These are phyloP conservation scores for Trissoscelio sp. DNA, from an alignment of 2,888 invertebrate genomes.

Conservation along the genomic window DNA sequence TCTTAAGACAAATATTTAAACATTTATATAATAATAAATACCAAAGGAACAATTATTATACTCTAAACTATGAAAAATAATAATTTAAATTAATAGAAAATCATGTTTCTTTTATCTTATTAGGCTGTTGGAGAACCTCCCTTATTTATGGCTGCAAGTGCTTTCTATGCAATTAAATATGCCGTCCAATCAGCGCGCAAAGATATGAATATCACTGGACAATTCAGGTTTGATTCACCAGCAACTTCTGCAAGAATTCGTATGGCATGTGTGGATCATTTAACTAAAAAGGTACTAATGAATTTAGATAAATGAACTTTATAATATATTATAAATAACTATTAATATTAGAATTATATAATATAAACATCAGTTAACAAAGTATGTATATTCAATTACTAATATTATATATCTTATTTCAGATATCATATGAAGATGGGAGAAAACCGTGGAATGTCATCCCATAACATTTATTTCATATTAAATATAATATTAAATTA, in stretches of 20 bases:
- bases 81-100: constrained; percentile 1
- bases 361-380: too few species aligned
- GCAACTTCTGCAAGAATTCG: constrained; percentile 96
- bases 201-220: constrained; percentile 86
- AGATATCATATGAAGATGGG: too few species aligned
- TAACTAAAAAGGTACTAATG: constrained; percentile 90
- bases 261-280: constrained; percentile 94
- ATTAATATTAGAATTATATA: too few species aligned
- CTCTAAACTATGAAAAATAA: not conserved
- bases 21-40: too few species aligned
- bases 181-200: constrained; percentile 92
- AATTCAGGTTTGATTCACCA: constrained; percentile 91
- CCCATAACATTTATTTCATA: too few species aligned
- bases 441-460: too few species aligned
- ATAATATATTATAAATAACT: too few species aligned
- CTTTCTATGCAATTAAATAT: constrained; percentile 94
- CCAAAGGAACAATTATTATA: not conserved
- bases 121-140: constrained; percentile 98
- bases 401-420: too few species aligned
- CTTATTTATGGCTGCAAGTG: constrained; percentile 92
- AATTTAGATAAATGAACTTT: too few species aligned
- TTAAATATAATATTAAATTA: too few species aligned
- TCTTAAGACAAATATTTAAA: too few species aligned
- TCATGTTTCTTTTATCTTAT: constrained; percentile 74
- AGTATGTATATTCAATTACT: too few species aligned